A percentile compares a stretch with the other conserved stretches of the same genome.
These are phyloP conservation scores for Metacarcinus magister DNA, from an alignment of 2,888 invertebrate genomes.

Conservation along the genomic window DNA sequence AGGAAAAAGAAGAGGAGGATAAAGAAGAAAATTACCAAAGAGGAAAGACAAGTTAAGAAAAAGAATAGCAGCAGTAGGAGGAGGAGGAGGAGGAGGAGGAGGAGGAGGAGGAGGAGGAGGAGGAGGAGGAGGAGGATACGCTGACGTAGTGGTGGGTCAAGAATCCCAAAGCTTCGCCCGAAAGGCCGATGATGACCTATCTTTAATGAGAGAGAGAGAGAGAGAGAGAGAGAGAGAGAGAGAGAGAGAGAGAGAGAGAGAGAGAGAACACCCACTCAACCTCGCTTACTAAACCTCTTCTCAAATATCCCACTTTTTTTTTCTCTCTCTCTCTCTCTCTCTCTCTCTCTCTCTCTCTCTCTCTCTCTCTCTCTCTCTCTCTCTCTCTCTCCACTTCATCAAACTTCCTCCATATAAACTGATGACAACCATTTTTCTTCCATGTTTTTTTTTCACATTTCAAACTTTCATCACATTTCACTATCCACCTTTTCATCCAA, in stretches of 20 bases:
- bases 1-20: not conserved
- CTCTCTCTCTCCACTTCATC: constrained; percentile 55
- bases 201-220: constrained; percentile 35
- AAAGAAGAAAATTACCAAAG: not conserved
- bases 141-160: not conserved
- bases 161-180: not conserved
- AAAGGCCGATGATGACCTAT: not conserved
- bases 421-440: not conserved
- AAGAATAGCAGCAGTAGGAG: not conserved
- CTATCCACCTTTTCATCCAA: not conserved
- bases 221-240: not conserved
- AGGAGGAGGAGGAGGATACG: no score
- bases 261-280: not conserved
- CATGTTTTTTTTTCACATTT: not conserved
- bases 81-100: not conserved
- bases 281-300: not conserved
- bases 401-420: not conserved
- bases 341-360: constrained; percentile 60
- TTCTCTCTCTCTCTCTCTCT: not conserved
- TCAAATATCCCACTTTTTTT: not conserved
- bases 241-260: not conserved
- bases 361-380: constrained; percentile 59
- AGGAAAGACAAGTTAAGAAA: not conserved
- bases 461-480: not conserved
- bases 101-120: constrained; percentile 2